Conservation (phyloP, 2,113 vertebrate species). For the Chionis minor region DNA sequence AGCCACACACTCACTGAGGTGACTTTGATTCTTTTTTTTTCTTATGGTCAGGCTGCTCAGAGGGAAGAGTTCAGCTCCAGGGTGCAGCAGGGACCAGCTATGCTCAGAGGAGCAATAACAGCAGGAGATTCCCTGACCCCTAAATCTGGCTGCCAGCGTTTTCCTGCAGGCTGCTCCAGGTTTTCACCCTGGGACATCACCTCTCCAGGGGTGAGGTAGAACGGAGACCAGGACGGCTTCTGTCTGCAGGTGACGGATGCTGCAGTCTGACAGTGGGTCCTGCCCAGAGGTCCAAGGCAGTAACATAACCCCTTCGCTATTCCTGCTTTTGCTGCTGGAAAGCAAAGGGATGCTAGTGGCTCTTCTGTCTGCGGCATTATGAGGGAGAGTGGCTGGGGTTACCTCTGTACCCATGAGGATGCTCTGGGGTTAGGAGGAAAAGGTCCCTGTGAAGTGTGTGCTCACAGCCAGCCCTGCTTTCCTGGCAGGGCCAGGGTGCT, state of each 20-base stretch:
- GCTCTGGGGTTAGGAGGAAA: neutral
- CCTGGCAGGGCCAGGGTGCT: neutral
- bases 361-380: neutral
- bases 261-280: neutral
- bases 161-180: neutral
- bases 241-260: neutral
- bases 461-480: neutral
- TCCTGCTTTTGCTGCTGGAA: neutral
- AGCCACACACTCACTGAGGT: rapidly evolving
- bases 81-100: neutral
- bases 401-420: neutral
- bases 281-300: neutral
- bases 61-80: neutral
- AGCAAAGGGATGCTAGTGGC: neutral
- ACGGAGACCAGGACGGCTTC: neutral
- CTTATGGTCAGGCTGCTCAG: neutral
- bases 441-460: rapidly evolving
- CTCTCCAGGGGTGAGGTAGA: neutral
- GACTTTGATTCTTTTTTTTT: neutral
- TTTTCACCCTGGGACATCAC: neutral
- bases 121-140: neutral
- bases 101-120: neutral
- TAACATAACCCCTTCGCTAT: neutral
- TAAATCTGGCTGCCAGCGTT: neutral
- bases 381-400: neutral